Evolutionary conservation across 2,888 invertebrate genomes (phyloP).

Genomic region (Synergus japonicus): DNA sequence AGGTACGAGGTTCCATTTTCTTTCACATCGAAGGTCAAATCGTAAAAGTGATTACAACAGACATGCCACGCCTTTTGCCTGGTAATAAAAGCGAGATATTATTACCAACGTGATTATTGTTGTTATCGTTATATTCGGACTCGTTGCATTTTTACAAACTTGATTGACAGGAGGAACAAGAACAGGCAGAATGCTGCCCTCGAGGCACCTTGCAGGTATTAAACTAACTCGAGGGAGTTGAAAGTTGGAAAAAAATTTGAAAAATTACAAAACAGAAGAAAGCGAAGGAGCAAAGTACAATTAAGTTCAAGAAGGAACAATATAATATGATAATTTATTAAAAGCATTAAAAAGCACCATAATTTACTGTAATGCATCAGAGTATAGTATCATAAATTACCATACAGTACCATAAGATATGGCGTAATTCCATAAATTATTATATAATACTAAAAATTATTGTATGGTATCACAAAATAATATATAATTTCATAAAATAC

Average conservation of each 20-base stretch:
- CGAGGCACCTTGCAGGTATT: constrained; percentile 2
- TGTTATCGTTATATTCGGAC: constrained; percentile 6
- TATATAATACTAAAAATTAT: too few species aligned
- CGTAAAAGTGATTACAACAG: not conserved
- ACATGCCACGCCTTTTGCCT: constrained; percentile 1
- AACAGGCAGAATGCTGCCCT: not conserved
- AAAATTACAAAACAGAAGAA: not conserved
- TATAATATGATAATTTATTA: not conserved
- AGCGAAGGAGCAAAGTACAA: not conserved
- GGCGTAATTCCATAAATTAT: too few species aligned
- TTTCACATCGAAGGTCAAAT: not conserved
- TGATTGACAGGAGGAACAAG: not conserved
- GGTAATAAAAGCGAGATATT: constrained; percentile 12
- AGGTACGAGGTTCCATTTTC: not conserved
- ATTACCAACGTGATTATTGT: not conserved
- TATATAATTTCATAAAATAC: too few species aligned
- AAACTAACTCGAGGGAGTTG: not conserved
- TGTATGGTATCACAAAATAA: too few species aligned
- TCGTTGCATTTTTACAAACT: not conserved
- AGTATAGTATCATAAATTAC: not conserved
- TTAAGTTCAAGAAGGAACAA: not conserved
- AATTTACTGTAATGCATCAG: not conserved
- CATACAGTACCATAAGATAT: too few species aligned
- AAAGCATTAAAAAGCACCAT: not conserved
- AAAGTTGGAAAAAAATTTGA: not conserved